Evolutionary conservation across 2,888 invertebrate genomes (phyloP).

Genomic region (Embidobia sp.): DNA sequence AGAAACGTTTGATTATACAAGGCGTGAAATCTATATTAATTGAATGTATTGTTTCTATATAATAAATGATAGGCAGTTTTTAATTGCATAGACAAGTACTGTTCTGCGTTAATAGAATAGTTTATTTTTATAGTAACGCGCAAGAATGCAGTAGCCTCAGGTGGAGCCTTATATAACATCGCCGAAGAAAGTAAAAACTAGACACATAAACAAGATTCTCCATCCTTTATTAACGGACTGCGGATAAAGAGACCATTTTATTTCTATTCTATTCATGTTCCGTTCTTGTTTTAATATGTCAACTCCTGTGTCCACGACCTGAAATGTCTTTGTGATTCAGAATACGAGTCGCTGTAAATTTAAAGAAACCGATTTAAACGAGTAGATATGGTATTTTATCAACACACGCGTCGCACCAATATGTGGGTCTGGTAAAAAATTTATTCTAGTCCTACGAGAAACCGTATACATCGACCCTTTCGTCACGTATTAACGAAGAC

Average conservation of each 20-base stretch:
- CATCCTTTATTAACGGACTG: neutral
- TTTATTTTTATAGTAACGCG: neutral
- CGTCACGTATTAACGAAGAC: neutral
- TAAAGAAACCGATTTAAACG: conserved; percentile 11
- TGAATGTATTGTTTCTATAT: too few species aligned
- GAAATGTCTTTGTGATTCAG: conserved; percentile 4
- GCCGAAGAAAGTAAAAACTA: neutral
- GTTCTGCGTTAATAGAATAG: too few species aligned
- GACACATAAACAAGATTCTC: neutral
- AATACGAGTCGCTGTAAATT: conserved; percentile 7
- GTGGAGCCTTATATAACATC: neutral
- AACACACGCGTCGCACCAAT: neutral
- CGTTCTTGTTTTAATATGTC: conserved; percentile 25
- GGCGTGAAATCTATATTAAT: too few species aligned
- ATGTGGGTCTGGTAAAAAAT: conserved; percentile 9
- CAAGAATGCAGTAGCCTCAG: conserved; percentile 1
- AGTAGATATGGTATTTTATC: neutral
- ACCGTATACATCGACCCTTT: conserved; percentile 14
- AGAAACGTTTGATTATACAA: too few species aligned
- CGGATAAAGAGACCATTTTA: conserved; percentile 2
- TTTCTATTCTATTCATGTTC: conserved; percentile 14
- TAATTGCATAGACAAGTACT: too few species aligned
- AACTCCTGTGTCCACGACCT: conserved; percentile 4
- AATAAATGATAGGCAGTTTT: too few species aligned
- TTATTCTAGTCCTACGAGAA: conserved; percentile 5